Percentiles rank a stretch among this genome's conserved stretches.
These are phyloP conservation scores for Coronaproctus castanopsis DNA, from an alignment of 2,888 invertebrate species.

Conservation along the genomic window DNA sequence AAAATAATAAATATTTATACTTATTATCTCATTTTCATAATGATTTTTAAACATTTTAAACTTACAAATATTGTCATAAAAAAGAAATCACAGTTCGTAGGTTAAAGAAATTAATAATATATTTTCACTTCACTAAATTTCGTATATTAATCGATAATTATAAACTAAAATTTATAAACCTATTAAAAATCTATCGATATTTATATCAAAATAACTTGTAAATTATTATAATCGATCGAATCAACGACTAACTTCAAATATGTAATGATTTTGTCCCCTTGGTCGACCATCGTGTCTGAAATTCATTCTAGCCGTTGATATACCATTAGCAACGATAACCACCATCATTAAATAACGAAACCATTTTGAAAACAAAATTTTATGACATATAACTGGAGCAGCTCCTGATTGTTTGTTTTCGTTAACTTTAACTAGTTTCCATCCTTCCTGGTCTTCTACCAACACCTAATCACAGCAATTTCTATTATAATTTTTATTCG, in stretches of 20 bases:
- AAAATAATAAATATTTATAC: no score
- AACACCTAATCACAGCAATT: constrained; percentile 39
- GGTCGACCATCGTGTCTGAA: constrained; percentile 79
- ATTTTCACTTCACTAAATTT: no score
- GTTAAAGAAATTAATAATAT: no score
- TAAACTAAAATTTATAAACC: no score
- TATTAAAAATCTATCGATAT: no score
- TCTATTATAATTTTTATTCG: not conserved
- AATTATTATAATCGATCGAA: no score
- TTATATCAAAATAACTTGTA: no score
- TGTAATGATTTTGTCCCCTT: constrained; percentile 30
- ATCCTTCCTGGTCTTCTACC: constrained; percentile 79
- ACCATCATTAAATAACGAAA: constrained; percentile 86
- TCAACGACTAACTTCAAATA: not conserved
- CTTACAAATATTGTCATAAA: no score
- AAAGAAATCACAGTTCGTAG: no score
- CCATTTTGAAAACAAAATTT: constrained; percentile 67
- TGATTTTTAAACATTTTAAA: no score
- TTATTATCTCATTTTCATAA: no score
- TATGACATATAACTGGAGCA: constrained; percentile 69
- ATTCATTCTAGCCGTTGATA: constrained; percentile 86
- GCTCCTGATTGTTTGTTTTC: constrained; percentile 81
- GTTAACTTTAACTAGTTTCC: constrained; percentile 89
- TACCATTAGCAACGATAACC: constrained; percentile 83
- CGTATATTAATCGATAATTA: no score